Base-by-base conservation (phyloP, 2,888 invertebrate species). In the Microchrysa polita region DNA sequence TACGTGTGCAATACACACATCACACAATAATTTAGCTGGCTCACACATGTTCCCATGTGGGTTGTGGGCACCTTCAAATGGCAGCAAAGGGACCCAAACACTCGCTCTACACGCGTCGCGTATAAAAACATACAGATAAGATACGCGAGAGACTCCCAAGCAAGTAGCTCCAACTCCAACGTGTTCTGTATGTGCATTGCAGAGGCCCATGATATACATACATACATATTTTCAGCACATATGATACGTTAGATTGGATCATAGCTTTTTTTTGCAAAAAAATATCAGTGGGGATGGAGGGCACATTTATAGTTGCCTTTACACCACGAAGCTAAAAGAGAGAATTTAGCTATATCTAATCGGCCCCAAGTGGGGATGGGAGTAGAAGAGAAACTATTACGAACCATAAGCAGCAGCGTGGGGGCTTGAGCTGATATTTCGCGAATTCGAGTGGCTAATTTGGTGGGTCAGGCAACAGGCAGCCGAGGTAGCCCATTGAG, bases 391-490 rank as follows among this genome's bases (percentile, higher is more conserved):
- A 48, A 34, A 5, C 12, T 22, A 22, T 10, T n/a, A n/a, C n/a
- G n/a, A n/a, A n/a, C n/a, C n/a, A n/a, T n/a, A 1, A 22, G 44
- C 27, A 10, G 10, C 55, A 65, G 65, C 2, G 48, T 20, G 34
- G 23, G 7, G 48, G 48, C 42, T 20, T 14, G 9, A 2, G 48
- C 18, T 65, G 18, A 23, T 67, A 53, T 57, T 69, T 57, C 69
- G 65, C 65, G 69, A 57, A 69, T 69, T 69, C 69, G 69, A 57
- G 69, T 69, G 69, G 69, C 69, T 69, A 69, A 69, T 69, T 69
- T 69, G 69, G 34, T 69, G 69, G 69, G 69, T 69, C 69, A 69
- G 55, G 40, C 69, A 69, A 65, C 69, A 55, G 69, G 65, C 69
- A 18, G 65, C 23, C 65, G 48, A 65, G 44, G 20, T 44, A 65